phyloP scores from a whole-genome alignment of 2,113 vertebrate species.

The Hyla sarda region DNA sequence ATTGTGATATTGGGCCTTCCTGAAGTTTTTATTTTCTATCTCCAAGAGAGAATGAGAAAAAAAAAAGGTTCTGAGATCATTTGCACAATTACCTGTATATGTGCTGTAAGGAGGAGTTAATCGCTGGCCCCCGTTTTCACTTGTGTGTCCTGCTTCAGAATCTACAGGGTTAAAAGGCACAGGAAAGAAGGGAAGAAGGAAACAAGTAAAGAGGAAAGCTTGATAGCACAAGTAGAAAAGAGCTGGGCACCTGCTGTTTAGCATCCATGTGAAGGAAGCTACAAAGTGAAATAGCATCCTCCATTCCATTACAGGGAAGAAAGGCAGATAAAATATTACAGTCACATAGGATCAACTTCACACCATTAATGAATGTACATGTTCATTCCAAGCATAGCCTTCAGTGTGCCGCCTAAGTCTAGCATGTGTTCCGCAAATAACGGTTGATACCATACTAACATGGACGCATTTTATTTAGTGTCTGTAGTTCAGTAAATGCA shows the following conservation, averaged over 20 bases:
- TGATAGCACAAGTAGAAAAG: slow-evolving; percentile 41
- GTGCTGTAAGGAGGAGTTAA: slow-evolving; percentile 90
- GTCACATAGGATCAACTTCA: no score
- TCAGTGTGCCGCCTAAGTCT: neutral
- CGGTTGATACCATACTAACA: no score
- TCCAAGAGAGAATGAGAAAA: neutral
- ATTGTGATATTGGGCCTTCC: no score
- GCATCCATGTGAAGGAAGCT: neutral
- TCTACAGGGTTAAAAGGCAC: slow-evolving; percentile 85
- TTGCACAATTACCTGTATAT: slow-evolving; percentile 82
- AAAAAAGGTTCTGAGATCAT: slow-evolving; percentile 41
- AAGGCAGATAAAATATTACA: neutral
- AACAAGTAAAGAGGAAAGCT: slow-evolving; percentile 66
- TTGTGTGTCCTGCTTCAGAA: slow-evolving; percentile 87
- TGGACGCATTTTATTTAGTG: neutral
- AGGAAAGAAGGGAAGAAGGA: slow-evolving; percentile 71
- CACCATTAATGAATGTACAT: neutral
- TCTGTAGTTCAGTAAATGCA: neutral
- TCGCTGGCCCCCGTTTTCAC: slow-evolving; percentile 85
- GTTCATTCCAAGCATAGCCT: neutral
- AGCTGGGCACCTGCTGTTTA: neutral
- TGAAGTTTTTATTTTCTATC: no score
- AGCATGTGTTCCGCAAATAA: neutral
- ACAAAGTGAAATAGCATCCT: neutral
- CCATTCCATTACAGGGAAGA: neutral